phyloP scores from a whole-genome alignment of 2,113 vertebrate genomes.

The Sinocyclocheilus grahami region DNA sequence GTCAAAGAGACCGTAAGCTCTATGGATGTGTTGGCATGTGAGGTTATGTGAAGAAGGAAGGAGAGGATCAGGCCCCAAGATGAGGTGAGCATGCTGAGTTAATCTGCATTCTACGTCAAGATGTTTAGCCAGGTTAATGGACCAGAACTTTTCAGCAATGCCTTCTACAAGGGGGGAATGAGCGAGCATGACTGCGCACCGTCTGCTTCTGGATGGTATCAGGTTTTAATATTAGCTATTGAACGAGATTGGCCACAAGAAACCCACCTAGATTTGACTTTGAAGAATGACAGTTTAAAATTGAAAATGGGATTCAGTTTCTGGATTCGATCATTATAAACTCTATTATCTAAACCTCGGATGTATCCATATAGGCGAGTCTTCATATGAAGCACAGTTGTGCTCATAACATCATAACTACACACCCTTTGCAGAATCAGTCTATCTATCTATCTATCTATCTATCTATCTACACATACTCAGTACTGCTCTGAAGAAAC shows the following conservation, averaged over 20 bases:
- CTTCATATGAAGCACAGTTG: background rate
- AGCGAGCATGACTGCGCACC: slow-evolving; percentile 6
- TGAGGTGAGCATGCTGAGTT: slow-evolving; percentile 21
- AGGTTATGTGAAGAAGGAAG: background rate
- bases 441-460: too few relatives aligned
- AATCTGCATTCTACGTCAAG: slow-evolving; percentile 35
- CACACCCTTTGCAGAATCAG: background rate
- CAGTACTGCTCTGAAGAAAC: too few relatives aligned
- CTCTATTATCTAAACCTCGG: background rate
- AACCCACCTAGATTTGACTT: slow-evolving; percentile 24
- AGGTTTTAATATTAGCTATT: slow-evolving; percentile 36
- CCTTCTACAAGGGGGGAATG: slow-evolving; percentile 20
- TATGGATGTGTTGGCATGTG: slow-evolving; percentile 6
- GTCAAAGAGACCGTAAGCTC: slow-evolving; percentile 9
- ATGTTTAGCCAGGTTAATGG: slow-evolving; percentile 52
- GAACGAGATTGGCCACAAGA: slow-evolving; percentile 22
- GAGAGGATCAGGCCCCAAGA: background rate
- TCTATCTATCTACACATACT: too few relatives aligned
- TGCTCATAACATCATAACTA: background rate
- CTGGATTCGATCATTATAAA: background rate
- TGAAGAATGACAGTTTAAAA: slow-evolving; percentile 22
- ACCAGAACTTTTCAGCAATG: slow-evolving; percentile 32
- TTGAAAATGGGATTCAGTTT: slow-evolving; percentile 8
- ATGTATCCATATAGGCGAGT: background rate
- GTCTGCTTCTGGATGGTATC: slow-evolving; percentile 24